Conservation (phyloP, 2,797 vertebrate genomes). For the Thunnus albacares region DNA sequence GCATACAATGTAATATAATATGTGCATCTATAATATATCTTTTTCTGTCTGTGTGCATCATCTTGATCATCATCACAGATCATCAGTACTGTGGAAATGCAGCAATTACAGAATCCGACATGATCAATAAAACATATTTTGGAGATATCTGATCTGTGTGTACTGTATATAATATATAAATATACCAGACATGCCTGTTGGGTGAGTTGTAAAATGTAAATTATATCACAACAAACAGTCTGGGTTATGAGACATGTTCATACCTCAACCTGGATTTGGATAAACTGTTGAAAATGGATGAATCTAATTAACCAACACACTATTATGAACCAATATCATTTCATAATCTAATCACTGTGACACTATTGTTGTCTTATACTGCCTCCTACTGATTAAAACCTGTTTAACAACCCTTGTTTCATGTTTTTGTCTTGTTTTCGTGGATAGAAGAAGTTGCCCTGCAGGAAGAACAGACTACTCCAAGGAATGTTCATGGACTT, state of each 20-base stretch:
- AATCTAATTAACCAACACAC: background rate
- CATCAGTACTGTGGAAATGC: too few species aligned
- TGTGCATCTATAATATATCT: too few species aligned
- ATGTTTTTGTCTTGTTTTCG: background rate
- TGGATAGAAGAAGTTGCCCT: background rate
- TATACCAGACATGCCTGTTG: too few species aligned
- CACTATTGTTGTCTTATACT: background rate
- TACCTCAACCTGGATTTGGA: background rate
- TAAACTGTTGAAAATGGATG: background rate
- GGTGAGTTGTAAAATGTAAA: background rate
- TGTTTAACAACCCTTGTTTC: background rate
- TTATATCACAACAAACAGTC: background rate
- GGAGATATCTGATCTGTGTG: too few species aligned
- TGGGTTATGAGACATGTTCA: background rate
- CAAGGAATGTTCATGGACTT: background rate
- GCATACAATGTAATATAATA: too few species aligned
- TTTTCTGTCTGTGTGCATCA: background rate
- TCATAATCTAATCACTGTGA: background rate
- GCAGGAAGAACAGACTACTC: background rate
- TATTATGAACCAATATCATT: background rate
- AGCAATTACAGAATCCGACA: too few species aligned
- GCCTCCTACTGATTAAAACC: slow-evolving; percentile 26
- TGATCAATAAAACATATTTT: too few species aligned
- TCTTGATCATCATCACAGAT: background rate
- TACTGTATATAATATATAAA: too few species aligned